Percentiles rank a stretch among this genome's conserved stretches.
Conservation (phyloP, 2,888 invertebrate genomes). For the Troides aeacus region DNA sequence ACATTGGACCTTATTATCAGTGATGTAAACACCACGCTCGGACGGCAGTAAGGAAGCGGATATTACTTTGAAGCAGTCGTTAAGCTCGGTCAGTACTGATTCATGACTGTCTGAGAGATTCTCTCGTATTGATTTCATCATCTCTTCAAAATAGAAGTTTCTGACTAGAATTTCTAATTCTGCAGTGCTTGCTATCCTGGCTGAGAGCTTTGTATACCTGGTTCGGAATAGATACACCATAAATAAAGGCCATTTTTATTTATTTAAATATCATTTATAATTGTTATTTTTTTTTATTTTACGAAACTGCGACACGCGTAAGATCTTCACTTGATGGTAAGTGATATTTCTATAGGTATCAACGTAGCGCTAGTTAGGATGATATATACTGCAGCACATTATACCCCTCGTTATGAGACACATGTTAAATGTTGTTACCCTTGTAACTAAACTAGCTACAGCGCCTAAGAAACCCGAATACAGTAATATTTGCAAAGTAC, state of each 20-base stretch:
- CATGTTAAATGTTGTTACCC: too few relatives aligned
- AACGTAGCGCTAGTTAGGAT: too few relatives aligned
- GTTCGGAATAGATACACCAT: conserved; percentile 36
- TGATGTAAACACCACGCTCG: conserved; percentile 73
- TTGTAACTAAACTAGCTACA: too few relatives aligned
- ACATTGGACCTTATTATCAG: conserved; percentile 70
- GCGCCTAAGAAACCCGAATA: too few relatives aligned
- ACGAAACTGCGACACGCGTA: too few relatives aligned
- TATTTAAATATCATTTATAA: background rate
- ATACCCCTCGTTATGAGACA: too few relatives aligned
- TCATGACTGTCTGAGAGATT: conserved; percentile 65
- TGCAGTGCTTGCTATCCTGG: conserved; percentile 87
- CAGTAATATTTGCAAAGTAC: too few relatives aligned
- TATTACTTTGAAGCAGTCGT: conserved; percentile 78
- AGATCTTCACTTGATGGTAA: too few relatives aligned
- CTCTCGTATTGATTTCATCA: conserved; percentile 84
- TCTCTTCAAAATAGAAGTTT: conserved; percentile 90
- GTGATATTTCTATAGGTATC: too few relatives aligned
- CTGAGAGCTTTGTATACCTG: conserved; percentile 88
- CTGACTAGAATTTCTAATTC: conserved; percentile 87
- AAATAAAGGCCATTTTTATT: background rate
- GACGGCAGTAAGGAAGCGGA: conserved; percentile 78
- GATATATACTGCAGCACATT: too few relatives aligned
- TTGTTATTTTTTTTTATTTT: background rate
- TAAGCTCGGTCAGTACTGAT: conserved; percentile 75